A percentile compares a stretch with the other conserved stretches of the same genome.
phyloP scores from a whole-genome alignment of 2,888 invertebrate species.

The Drosophila macrothrix region DNA sequence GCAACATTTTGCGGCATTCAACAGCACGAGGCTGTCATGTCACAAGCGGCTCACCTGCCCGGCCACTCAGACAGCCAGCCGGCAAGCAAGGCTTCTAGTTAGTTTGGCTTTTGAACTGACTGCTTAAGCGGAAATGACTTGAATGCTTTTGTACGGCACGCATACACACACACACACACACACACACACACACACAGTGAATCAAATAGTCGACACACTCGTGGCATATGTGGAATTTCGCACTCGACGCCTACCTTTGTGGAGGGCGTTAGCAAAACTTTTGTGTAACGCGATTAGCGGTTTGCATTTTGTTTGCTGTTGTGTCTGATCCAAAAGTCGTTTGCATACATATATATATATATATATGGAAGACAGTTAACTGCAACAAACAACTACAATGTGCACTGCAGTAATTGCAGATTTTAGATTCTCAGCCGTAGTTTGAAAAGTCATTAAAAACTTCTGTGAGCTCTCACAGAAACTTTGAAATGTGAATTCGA shows the following conservation, averaged over 20 bases:
- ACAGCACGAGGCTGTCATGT: slow-evolving; percentile 71
- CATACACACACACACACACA: slow-evolving; percentile 11
- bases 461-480: slow-evolving; percentile 55
- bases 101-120: slow-evolving; percentile 61
- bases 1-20: slow-evolving; percentile 78
- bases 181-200: not conserved
- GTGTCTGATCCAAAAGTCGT: slow-evolving; percentile 57
- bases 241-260: slow-evolving; percentile 69
- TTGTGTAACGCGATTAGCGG: slow-evolving; percentile 80
- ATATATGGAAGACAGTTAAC: slow-evolving; percentile 29
- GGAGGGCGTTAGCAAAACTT: slow-evolving; percentile 57
- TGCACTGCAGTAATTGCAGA: slow-evolving; percentile 72
- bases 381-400: slow-evolving; percentile 31
- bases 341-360: slow-evolving; percentile 12
- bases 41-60: slow-evolving; percentile 35
- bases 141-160: slow-evolving; percentile 68
- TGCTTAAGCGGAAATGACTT: slow-evolving; percentile 82
- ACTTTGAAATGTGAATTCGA: slow-evolving; percentile 74
- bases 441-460: slow-evolving; percentile 84
- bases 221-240: slow-evolving; percentile 79
- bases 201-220: slow-evolving; percentile 1
- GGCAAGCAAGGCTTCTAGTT: slow-evolving; percentile 13
- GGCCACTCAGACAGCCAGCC: slow-evolving; percentile 4
- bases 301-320: slow-evolving; percentile 72
- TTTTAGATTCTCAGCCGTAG: slow-evolving; percentile 55